These are phyloP conservation scores for Drosophila eohydei DNA, from an alignment of 2,888 invertebrate species.

Conservation along the genomic window DNA sequence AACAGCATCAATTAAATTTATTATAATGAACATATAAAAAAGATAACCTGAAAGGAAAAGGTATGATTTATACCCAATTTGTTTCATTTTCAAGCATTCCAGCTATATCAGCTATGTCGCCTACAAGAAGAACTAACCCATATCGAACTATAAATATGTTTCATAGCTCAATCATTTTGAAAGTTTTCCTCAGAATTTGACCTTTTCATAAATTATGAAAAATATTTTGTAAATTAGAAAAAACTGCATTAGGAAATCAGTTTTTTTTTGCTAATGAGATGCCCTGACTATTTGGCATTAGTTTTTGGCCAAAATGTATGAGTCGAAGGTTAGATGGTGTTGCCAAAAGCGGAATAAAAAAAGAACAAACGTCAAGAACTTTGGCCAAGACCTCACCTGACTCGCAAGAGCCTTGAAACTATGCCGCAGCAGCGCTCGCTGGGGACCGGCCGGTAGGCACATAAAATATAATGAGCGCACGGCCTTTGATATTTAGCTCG, in stretches of 20 bases:
- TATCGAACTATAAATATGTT: not conserved
- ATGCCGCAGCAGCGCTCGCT: constrained; percentile 33
- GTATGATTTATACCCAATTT: not conserved
- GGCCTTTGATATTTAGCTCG: constrained; percentile 75
- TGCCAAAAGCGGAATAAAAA: constrained; percentile 33
- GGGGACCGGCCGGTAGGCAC: constrained; percentile 56
- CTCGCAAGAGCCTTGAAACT: constrained; percentile 69
- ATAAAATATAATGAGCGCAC: constrained; percentile 75
- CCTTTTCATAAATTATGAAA: not conserved
- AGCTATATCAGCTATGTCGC: not conserved
- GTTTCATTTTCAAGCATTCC: not conserved
- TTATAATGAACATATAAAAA: too few relatives aligned
- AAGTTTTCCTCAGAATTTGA: not conserved
- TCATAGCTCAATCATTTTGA: not conserved
- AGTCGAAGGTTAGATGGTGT: constrained; percentile 54
- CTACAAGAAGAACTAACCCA: not conserved
- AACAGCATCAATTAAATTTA: not conserved
- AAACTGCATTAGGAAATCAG: constrained; percentile 9
- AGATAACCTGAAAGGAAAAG: not conserved
- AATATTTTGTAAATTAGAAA: not conserved
- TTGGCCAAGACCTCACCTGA: constrained; percentile 61
- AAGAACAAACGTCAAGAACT: constrained; percentile 22
- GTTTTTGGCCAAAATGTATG: constrained; percentile 35
- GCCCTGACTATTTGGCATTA: constrained; percentile 47
- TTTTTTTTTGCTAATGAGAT: constrained; percentile 8